A percentile compares a stretch with the other conserved stretches of the same genome.
Conservation (phyloP, 2,113 vertebrate species). For the Vulpes lagopus region DNA sequence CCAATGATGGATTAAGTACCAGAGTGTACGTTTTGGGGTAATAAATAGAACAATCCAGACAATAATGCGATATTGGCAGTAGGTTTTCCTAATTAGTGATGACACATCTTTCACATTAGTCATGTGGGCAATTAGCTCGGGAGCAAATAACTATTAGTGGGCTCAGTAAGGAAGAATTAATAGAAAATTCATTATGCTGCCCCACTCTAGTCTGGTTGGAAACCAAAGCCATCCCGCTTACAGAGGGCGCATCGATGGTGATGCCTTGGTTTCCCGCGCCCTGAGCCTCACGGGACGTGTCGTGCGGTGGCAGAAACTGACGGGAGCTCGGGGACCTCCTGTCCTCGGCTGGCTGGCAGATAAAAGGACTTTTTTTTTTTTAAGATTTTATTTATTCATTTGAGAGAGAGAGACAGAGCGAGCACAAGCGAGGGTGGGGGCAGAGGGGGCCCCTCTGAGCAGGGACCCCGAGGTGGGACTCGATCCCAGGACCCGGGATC, state of each 20-base stretch:
- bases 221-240: slow-evolving; percentile 32
- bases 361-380: background rate
- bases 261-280: background rate
- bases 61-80: background rate
- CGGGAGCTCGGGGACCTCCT: no score
- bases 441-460: background rate
- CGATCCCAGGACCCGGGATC: background rate
- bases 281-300: background rate
- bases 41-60: background rate
- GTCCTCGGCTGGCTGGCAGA: no score
- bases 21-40: background rate
- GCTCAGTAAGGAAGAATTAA: slow-evolving; percentile 30
- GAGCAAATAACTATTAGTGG: background rate
- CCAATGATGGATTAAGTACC: background rate
- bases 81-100: background rate
- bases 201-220: background rate
- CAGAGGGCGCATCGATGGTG: background rate
- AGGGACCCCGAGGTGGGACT: background rate
- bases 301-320: no score
- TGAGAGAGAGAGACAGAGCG: background rate
- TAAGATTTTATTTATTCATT: background rate
- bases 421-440: background rate
- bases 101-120: background rate
- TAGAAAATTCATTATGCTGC: slow-evolving; percentile 33
- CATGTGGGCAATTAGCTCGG: background rate